These are phyloP conservation scores for Megalurothrips usitatus DNA, from an alignment of 2,888 invertebrate species.

Conservation along the genomic window DNA sequence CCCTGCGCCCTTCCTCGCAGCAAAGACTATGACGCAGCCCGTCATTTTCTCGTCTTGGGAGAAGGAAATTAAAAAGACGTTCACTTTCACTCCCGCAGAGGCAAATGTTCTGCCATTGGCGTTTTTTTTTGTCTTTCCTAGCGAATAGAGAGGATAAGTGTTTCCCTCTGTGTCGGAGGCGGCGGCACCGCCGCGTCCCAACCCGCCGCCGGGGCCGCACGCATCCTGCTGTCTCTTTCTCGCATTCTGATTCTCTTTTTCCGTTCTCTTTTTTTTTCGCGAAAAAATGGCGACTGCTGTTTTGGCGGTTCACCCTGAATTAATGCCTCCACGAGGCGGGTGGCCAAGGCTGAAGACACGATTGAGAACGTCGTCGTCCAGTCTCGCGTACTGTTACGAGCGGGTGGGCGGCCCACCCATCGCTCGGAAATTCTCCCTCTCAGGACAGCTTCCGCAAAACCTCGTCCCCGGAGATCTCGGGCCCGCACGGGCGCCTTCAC, in stretches of 20 bases:
- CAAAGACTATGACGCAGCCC: not conserved
- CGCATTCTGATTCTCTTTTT: not conserved
- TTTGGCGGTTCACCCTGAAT: not conserved
- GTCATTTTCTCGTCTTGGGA: slow-evolving; percentile 16
- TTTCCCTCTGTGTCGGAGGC: not conserved
- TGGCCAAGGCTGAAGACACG: not conserved
- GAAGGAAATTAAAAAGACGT: slow-evolving; percentile 9
- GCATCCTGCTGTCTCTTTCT: not conserved
- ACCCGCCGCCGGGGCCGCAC: not conserved
- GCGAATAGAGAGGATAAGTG: not conserved
- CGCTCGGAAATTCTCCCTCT: no score
- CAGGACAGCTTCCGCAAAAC: no score
- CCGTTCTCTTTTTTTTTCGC: not conserved
- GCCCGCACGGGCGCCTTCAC: no score
- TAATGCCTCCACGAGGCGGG: not conserved
- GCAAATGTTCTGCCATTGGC: not conserved
- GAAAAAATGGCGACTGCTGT: no score
- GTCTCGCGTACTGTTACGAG: no score
- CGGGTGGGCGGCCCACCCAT: no score
- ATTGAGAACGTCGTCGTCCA: no score
- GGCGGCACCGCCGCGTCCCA: not conserved
- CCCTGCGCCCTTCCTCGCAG: not conserved
- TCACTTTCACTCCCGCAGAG: slow-evolving; percentile 13
- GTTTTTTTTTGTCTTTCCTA: not conserved
- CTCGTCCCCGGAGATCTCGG: no score